These are phyloP conservation scores for Pachypanchax playfairii DNA, from an alignment of 2,113 vertebrate species.

Conservation along the genomic window DNA sequence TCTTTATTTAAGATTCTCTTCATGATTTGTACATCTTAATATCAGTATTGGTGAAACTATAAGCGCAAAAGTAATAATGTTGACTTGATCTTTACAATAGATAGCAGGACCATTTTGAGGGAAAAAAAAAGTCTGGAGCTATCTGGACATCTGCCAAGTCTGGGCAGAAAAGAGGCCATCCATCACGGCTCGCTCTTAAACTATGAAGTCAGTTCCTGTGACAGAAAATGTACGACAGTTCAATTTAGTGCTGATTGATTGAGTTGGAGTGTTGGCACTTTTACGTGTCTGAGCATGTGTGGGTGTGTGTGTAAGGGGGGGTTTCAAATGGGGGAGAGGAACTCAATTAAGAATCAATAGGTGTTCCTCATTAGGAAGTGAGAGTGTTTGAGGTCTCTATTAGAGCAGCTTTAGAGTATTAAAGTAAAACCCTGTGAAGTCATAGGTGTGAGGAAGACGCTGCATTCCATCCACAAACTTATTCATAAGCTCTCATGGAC, in stretches of 20 bases:
- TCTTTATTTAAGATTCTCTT: slow-evolving; percentile 8
- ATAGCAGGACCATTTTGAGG: slow-evolving; percentile 39
- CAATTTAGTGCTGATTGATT: slow-evolving; percentile 65
- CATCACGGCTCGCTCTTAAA: slow-evolving; percentile 61
- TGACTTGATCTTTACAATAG: slow-evolving; percentile 54
- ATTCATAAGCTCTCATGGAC: neutral
- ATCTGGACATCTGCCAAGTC: slow-evolving; percentile 47
- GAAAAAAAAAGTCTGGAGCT: slow-evolving; percentile 7
- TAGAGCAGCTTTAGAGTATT: slow-evolving; percentile 52
- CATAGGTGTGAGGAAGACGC: slow-evolving; percentile 38
- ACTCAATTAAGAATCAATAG: slow-evolving; percentile 62
- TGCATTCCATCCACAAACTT: slow-evolving; percentile 8
- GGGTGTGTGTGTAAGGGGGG: too few species aligned
- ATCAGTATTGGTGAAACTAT: neutral
- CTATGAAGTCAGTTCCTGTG: slow-evolving; percentile 59
- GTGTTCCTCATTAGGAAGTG: slow-evolving; percentile 31
- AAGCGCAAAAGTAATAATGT: slow-evolving; percentile 9
- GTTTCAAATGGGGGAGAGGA: neutral
- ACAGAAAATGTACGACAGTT: slow-evolving; percentile 52
- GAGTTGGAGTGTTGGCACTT: slow-evolving; percentile 54
- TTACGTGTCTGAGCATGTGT: slow-evolving; percentile 15
- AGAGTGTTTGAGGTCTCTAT: slow-evolving; percentile 48
- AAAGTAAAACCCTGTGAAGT: slow-evolving; percentile 58
- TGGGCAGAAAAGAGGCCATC: slow-evolving; percentile 34
- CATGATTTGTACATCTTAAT: slow-evolving; percentile 25